Evolutionary conservation across 2,113 vertebrate genomes (phyloP).

Genomic region (Cryptoleucopteryx plumbea): DNA sequence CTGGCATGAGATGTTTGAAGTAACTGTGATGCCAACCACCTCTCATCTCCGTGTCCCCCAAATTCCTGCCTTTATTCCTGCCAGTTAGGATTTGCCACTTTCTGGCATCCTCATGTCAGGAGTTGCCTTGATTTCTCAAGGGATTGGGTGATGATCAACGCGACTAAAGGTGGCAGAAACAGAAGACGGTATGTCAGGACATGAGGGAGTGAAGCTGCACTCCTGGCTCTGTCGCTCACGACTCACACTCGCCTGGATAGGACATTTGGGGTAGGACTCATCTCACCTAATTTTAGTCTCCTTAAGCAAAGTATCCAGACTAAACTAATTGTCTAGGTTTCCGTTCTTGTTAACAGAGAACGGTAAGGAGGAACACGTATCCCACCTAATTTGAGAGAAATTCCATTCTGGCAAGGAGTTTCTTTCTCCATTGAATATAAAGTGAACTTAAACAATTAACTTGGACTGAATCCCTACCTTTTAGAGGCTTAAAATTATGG

Average conservation of each 20-base stretch:
- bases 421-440: neutral
- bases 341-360: neutral
- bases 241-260: neutral
- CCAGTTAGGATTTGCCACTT: neutral
- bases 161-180: neutral
- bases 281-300: neutral
- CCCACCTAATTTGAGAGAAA: constrained; percentile 19
- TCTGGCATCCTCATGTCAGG: neutral
- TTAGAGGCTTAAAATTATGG: constrained; percentile 35
- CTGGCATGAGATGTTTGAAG: neutral
- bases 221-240: rapidly evolving
- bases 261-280: neutral
- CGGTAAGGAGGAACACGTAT: neutral
- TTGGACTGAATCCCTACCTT: constrained; percentile 17
- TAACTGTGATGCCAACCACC: neutral
- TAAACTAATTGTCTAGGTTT: neutral
- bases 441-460: constrained; percentile 15
- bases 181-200: neutral
- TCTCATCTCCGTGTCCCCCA: neutral
- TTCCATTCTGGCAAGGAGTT: neutral
- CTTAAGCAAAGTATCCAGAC: neutral
- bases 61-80: neutral
- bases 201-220: neutral
- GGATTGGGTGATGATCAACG: rapidly evolving
- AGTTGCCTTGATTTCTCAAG: neutral